phyloP scores from a whole-genome alignment of 37 sponge, comb jelly and placozoan genomes.

The Halisarca cf. caerulea region DNA sequence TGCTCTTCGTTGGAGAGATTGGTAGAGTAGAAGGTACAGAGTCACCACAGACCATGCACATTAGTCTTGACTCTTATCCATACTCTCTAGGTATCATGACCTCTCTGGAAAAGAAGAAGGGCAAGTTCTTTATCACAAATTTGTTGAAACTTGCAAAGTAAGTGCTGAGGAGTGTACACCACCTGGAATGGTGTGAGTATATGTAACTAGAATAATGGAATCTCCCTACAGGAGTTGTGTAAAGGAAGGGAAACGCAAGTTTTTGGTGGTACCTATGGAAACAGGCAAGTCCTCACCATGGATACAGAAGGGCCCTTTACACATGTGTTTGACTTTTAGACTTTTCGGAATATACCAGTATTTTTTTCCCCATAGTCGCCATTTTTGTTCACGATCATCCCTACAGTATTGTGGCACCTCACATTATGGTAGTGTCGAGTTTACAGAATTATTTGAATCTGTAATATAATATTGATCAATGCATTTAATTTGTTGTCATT shows the following conservation, averaged over 20 bases:
- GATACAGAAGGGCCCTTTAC: slow-evolving; percentile 54
- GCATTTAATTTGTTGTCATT: no score
- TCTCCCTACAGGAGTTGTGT: neutral
- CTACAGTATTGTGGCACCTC: no score
- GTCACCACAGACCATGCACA: no score
- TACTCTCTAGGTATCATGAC: slow-evolving; percentile 13
- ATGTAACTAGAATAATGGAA: neutral
- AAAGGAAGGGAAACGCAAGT: neutral
- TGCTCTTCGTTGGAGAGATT: no score
- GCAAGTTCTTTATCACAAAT: slow-evolving; percentile 23
- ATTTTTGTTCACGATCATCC: no score
- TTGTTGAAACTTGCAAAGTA: slow-evolving; percentile 20
- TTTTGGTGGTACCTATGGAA: slow-evolving; percentile 42
- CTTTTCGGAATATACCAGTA: neutral
- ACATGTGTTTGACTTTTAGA: slow-evolving; percentile 46
- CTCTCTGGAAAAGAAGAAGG: slow-evolving; percentile 34
- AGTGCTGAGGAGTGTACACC: neutral
- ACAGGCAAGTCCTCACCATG: slow-evolving; percentile 52
- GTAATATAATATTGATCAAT: no score
- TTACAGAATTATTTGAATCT: no score
- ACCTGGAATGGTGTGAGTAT: neutral
- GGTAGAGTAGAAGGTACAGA: no score
- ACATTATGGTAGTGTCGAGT: no score
- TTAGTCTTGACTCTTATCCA: no score
- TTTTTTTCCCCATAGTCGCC: no score